Base-by-base conservation (phyloP, 2,888 invertebrate genomes). In the Helobdella robusta region DNA sequence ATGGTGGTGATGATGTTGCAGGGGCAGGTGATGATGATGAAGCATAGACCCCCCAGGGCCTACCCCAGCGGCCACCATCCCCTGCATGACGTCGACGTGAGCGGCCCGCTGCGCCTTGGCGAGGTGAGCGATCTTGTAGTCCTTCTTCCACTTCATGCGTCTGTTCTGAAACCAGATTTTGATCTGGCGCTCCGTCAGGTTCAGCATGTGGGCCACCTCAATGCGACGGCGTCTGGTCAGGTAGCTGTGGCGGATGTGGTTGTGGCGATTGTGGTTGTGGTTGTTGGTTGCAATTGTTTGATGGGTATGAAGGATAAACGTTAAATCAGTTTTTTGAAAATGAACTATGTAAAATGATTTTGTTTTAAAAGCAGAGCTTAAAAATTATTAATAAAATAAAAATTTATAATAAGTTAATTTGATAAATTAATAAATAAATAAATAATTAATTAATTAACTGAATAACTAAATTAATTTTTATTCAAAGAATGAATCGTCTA, bases 401-500 rank as follows among this genome's bases (percentile, higher is more conserved):
- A 11, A 44, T 18, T 15, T 18, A 44, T 18, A 18, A 18, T 44
- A 11, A 11, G 11, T 44, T 40, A 11, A 40, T 15, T 40, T 18
- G 44, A 40, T 40, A 11, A 40, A 40, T 40, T 15, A 40, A 40
- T 40, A 40, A 40, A 40, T 40, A 40, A 40, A 40, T 40, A 40
- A 40, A 40, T 40, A 40, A 40, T n/a, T n/a, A n/a, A n/a, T n/a
- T n/a, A n/a, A n/a, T n/a, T n/a, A n/a, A n/a, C n/a, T n/a, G n/a
- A n/a, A 40, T 40, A 40, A 40, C 11, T 40, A 40, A 40, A 40
- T 40, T 18, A 40, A 15, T 40, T 15, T 18, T n/a, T n/a, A n/a
- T n/a, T n/a, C n/a, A n/a, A n/a, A n/a, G n/a, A 86, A 81, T 94
- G 85, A 79, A 94, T 94, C 84, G 95, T 86, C 85, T 94, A 95